Evolutionary conservation across 2,797 vertebrate species (phyloP), one percentile per base, ranked within the genome.

Genomic region (Vultur gryphus): DNA sequence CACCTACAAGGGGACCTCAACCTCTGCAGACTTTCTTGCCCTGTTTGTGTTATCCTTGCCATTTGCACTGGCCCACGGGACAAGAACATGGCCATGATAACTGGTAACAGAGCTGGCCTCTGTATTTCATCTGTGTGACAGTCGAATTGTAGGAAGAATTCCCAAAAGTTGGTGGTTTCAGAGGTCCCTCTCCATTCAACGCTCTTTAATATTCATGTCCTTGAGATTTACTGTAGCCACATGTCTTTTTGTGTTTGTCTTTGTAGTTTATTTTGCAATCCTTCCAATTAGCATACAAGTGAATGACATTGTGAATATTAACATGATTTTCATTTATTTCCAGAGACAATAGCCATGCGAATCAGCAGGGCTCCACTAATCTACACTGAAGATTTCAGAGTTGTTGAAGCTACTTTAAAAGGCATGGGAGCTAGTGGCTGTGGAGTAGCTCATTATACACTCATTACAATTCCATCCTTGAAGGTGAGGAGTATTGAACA

Each of bases 261-360:
- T 75, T 85, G 77, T 89, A 70, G 77, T 59, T 93, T 87, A 46
- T 86, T 72, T 94, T 58, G 23, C n/a, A 77, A 10, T 13, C 31
- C 41, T 91, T 46, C 55, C 52, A 83, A 92, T 94, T 77, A 94
- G 37, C 66, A 75, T 87, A 51, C 2, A 6, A 87, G 64, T 31
- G 54, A 82, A 90, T 70, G 77, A 85, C 86, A 59, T 19, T 57
- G 80, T 82, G 94, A 96, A 84, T 95, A 94, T 95, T 87, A 93
- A 87, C 80, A 75, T 51, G 49, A 90, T 92, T 95, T 93, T 90
- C 51, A 81, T 95, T 91, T 96, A 13, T 91, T 96, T 77, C 75
- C 62, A 87, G 70, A 80, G 88, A 95, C 88, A 92, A 76, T 71
- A 87, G 92, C 84, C 35, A 39, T n/a, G 67, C 83, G 89, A 80